These are phyloP conservation scores for Macrotis lagotis DNA, from an alignment of 2,113 vertebrate genomes.

Conservation along the genomic window DNA sequence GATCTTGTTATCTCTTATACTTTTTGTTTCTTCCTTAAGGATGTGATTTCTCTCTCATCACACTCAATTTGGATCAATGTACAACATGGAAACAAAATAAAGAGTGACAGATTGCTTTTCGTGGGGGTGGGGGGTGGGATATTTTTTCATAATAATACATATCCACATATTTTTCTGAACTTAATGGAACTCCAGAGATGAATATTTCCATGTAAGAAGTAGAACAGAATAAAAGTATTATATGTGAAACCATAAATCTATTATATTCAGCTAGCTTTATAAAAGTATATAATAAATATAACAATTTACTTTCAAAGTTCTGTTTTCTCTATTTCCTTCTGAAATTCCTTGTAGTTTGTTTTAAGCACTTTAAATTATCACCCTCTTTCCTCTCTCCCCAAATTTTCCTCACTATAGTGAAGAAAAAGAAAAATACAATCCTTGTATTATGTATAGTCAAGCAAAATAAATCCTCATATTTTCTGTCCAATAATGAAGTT, in stretches of 20 bases:
- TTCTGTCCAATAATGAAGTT: neutral
- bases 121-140: too few species aligned
- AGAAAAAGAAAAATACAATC: neutral
- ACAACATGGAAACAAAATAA: too few species aligned
- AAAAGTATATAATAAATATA: neutral
- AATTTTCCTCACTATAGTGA: neutral
- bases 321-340: neutral
- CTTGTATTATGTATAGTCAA: neutral
- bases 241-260: neutral
- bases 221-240: neutral
- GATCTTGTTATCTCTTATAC: too few species aligned
- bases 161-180: neutral
- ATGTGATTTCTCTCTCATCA: too few species aligned
- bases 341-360: neutral
- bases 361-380: neutral
- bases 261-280: neutral
- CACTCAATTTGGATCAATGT: too few species aligned
- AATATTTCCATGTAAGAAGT: neutral
- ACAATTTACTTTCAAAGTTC: neutral
- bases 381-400: neutral
- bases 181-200: neutral
- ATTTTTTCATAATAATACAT: too few species aligned
- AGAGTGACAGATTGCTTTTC: too few species aligned
- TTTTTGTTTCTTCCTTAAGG: too few species aligned
- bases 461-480: neutral